Conservation (phyloP, 2,113 vertebrate genomes). For the Ellobius talpinus region DNA sequence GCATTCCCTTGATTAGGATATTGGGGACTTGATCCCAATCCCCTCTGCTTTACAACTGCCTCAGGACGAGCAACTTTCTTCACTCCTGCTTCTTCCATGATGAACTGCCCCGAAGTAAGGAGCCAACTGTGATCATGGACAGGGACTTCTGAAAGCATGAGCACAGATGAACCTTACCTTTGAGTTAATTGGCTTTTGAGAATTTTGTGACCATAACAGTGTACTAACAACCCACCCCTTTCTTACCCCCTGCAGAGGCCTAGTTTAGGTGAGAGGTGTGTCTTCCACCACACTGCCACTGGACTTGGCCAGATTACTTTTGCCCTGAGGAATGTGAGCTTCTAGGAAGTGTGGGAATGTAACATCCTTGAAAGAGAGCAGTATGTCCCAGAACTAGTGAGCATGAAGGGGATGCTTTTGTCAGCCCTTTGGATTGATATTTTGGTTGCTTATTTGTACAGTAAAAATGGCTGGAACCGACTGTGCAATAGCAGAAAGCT, state of each 20-base stretch:
- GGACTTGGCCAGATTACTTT: neutral
- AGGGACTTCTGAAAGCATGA: neutral
- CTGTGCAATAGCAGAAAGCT: neutral
- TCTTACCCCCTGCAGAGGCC: neutral
- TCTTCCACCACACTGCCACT: too few relatives aligned
- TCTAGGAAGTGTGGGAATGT: neutral
- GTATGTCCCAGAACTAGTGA: neutral
- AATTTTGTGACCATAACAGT: neutral
- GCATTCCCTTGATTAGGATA: neutral
- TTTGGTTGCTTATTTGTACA: neutral
- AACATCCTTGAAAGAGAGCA: neutral
- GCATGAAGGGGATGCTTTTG: neutral
- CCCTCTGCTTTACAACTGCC: neutral
- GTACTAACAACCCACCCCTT: neutral
- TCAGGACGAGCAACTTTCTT: neutral
- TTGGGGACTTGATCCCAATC: neutral
- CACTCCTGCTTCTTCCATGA: neutral
- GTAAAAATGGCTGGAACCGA: neutral
- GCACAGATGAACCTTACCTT: neutral
- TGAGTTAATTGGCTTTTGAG: neutral
- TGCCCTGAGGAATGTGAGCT: neutral
- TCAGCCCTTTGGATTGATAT: neutral
- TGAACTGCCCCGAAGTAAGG: neutral
- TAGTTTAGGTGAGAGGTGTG: neutral
- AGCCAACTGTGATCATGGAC: neutral